Evolutionary conservation across 2,113 vertebrate species (phyloP), one percentile per base, ranked within the genome.

Genomic region (Probosciger aterrimus): DNA sequence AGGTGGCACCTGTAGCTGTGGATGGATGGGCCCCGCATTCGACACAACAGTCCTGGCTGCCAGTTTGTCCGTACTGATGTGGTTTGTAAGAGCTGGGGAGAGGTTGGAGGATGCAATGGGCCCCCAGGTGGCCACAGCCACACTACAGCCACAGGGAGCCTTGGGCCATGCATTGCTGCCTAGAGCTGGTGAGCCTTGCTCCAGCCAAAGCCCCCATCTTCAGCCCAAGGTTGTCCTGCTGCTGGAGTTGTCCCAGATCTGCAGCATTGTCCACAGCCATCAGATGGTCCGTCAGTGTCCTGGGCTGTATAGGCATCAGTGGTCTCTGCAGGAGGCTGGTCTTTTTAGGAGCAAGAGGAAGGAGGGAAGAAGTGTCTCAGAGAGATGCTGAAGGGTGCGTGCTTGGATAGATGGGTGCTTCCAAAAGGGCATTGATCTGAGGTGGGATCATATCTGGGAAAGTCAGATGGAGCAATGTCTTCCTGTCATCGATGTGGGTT

Each of bases 51-150:
- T 14, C 62, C 52, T 15, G 18, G 8, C 64, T 5, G 37, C 22
- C 30, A 0, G n/a, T 37, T 39, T 53, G 33, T 62, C 82, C 4
- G 0, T 10, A 19, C 33, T 2, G 2, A 9, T 8, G 1, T 2
- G 28, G 53, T 39, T 74, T 63, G 78, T 20, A 15, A 8, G 14
- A 27, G 59, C 6, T 2, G 2, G 33, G 28, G 73, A 55, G 60
- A 31, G 33, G 60, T 43, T 53, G 73, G 39, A 57, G 65, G 33
- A 39, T 2, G 3, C 6, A 13, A 20, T 76, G 76, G 41, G 52
- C 60, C 52, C 59, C 47, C 33, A 12, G 60, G 1, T 0, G 14
- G 19, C 30, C 39, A 31, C 1, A 1, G 50, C 57, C n/a, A 4
- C 33, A 11, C 59, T 3, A 5, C 3, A 15, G n/a, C 20, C 87